Evolutionary conservation across 2,888 invertebrate genomes (phyloP).

Genomic region (Linyphia triangularis): DNA sequence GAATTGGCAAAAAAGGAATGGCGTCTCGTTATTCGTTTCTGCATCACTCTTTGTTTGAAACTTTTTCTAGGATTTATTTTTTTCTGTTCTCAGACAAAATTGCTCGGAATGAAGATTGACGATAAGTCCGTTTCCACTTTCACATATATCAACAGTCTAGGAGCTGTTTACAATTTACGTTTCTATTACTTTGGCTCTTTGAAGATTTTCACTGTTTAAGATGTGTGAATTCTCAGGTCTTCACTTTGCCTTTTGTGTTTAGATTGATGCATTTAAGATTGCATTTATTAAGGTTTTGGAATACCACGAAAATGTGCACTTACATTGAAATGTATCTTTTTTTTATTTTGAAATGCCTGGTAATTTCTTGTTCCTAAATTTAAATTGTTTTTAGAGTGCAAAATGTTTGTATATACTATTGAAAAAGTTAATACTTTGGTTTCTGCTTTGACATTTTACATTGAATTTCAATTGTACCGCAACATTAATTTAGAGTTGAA

Average conservation of each 20-base stretch:
- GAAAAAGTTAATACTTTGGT: too few species aligned
- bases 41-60: slow-evolving; percentile 24
- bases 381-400: too few species aligned
- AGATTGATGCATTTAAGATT: too few species aligned
- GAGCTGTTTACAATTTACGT: not conserved
- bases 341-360: too few species aligned
- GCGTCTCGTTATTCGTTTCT: not conserved
- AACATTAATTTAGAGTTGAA: too few species aligned
- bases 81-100: slow-evolving; percentile 18
- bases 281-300: not conserved
- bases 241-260: too few species aligned
- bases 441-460: too few species aligned
- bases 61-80: slow-evolving; percentile 2
- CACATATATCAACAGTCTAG: not conserved
- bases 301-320: not conserved
- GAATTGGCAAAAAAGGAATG: slow-evolving; percentile 1
- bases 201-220: too few species aligned
- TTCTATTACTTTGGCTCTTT: not conserved
- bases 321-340: not conserved
- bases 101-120: slow-evolving; percentile 47
- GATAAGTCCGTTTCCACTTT: slow-evolving; percentile 14
- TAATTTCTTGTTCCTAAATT: too few species aligned
- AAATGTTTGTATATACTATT: too few species aligned
- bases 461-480: too few species aligned
- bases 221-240: too few species aligned